Evolutionary conservation across 2,888 invertebrate genomes (phyloP), one percentile per base, ranked within the genome.

Genomic region (Malthinus seriepunctatus): DNA sequence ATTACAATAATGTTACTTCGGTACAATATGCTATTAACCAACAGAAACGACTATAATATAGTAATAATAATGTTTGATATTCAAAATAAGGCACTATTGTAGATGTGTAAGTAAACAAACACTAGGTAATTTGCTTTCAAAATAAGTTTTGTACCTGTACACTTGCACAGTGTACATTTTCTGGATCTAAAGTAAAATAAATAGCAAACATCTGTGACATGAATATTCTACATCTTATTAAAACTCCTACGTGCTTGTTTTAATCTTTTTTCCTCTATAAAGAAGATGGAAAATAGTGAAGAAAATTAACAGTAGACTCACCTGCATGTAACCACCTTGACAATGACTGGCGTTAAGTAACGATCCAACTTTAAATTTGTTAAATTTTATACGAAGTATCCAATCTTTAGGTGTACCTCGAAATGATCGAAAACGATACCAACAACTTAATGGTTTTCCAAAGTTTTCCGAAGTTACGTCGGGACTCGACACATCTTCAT

Each of bases 281-380:
- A 51, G 38, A n/a, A 11, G 38, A 39, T 51, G 38, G 32, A 51
- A 34, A 15, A 42, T 11, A 51, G 34, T 14, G 8, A 10, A 32
- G 14, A 14, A n/a, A 32, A 15, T 49, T 49, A 12, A 49, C 39
- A 44, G 33, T 15, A 31, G 38, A 23, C 10, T 76, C 74, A 94
- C 94, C 89, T 94, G 94, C 83, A 95, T 84, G 73, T 88, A 93
- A 68, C 94, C 94, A 62, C 92, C 92, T 68, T 91, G 88, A 73
- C 95, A 95, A 50, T 91, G 88, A 32, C 93, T 93, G 8, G 92
- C 92, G 78, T 95, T 95, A 67, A 92, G 84, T 70, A 95, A 81
- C 8, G 87, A 88, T 11, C 94, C 94, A 56, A 95, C 92, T 84
- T 95, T 95, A 81, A 95, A 94, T 78, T 93, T 93, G 82, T 93